A percentile compares a stretch with the other conserved stretches of the same genome.
Evolutionary conservation across 2,888 invertebrate genomes (phyloP).

Genomic region (Crocallis elinguaria): DNA sequence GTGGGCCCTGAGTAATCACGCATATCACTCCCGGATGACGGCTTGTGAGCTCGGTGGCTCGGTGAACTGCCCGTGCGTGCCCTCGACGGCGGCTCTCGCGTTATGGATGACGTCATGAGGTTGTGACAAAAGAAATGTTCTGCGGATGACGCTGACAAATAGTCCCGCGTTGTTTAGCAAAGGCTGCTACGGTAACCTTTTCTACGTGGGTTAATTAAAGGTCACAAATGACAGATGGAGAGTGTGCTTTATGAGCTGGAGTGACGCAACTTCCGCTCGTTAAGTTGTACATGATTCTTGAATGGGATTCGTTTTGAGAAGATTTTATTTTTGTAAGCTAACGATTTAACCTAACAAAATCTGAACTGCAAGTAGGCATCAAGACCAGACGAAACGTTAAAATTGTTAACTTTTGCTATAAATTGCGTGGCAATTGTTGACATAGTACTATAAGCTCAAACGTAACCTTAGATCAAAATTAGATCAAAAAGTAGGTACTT

Average conservation of each 20-base stretch:
- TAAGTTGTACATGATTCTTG: background rate
- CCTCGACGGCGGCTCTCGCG: constrained; percentile 39
- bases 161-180: constrained; percentile 48
- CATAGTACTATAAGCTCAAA: background rate
- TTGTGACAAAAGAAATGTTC: constrained; percentile 62
- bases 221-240: constrained; percentile 34
- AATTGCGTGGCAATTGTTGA: background rate
- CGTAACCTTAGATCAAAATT: background rate
- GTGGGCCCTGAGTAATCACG: constrained; percentile 69
- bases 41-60: constrained; percentile 10
- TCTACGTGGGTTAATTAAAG: constrained; percentile 52
- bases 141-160: constrained; percentile 66
- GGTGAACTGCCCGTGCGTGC: constrained; percentile 37
- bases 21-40: constrained; percentile 59
- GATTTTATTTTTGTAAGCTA: too few relatives aligned
- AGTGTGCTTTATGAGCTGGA: constrained; percentile 13
- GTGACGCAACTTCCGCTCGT: constrained; percentile 17
- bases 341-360: too few relatives aligned
- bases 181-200: constrained; percentile 44
- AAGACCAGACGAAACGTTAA: background rate
- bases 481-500: background rate
- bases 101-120: constrained; percentile 55
- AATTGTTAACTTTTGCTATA: background rate
- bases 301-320: background rate
- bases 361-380: too few relatives aligned